A percentile compares a stretch with the other conserved stretches of the same genome.
Evolutionary conservation across 2,113 vertebrate genomes (phyloP).

Genomic region (Channa argus): DNA sequence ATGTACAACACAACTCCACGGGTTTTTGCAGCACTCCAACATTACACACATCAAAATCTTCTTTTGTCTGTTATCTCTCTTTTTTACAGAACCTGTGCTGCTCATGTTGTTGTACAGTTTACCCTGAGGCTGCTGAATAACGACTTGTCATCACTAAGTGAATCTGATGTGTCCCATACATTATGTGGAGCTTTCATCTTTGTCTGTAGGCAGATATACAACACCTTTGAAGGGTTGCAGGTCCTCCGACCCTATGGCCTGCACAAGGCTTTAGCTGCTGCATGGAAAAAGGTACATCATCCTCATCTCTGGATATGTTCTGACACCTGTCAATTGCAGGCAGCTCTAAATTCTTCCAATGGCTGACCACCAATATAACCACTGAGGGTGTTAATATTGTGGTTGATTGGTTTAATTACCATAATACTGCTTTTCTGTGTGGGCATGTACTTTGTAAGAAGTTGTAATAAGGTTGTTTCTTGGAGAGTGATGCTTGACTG

Average conservation of each 20-base stretch:
- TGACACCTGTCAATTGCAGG: no score
- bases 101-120: constrained; percentile 88
- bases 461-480: no score
- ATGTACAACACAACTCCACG: background rate
- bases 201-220: constrained; percentile 92
- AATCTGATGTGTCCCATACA: constrained; percentile 72
- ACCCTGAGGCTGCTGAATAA: constrained; percentile 90
- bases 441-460: background rate
- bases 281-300: constrained; percentile 90
- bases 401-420: no score
- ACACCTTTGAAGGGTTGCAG: constrained; percentile 93
- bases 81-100: constrained; percentile 84
- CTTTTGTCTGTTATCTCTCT: constrained; percentile 1
- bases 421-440: no score
- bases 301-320: background rate
- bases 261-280: constrained; percentile 86
- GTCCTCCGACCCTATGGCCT: constrained; percentile 86
- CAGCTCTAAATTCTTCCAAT: no score
- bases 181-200: constrained; percentile 93
- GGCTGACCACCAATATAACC: no score
- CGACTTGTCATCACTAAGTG: constrained; percentile 77
- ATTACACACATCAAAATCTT: background rate
- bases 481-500: constrained; percentile 4
- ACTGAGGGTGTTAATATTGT: no score
- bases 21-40: no score